Evolutionary conservation across 2,113 vertebrate species (phyloP), one percentile per base, ranked within the genome.

Genomic region (Nannobrachium achirus): DNA sequence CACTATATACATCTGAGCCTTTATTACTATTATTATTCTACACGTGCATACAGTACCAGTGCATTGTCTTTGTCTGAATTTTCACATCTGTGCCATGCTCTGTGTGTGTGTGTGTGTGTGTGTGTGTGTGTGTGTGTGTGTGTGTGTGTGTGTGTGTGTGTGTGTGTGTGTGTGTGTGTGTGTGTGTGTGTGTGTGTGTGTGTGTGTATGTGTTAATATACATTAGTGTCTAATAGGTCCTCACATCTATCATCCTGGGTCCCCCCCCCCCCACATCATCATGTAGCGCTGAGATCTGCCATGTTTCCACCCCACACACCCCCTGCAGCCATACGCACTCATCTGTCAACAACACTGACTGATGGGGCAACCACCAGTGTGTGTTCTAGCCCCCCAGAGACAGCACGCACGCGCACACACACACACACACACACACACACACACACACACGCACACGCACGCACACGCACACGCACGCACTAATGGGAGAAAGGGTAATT

Each of bases 301-400:
- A 89, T 81, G 69, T 82, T 81, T 69, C 53, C 33, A 59, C 19
- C 55, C 38, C 56, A 42, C 56, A 41, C 42, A 55, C 60, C 66
- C 81, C 75, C 79, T 48, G 51, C 33, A 13, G 65, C 16, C 42
- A 16, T 4, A 60, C 16, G 40, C 71, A 73, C 49, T 39, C 41
- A 65, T 57, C 79, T 85, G 78, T 85, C 88, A 88, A 25, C 77
- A 71, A 13, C 69, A 15, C 70, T 82, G 81, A 91, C 86, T 89
- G 88, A 91, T 91, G 84, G 76, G 83, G 67, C 49, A 33, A 57
- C 55, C 60, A 6, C 77, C 63, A n/a, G 52, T 55, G 45, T 76
- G 65, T 60, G 53, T 67, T 75, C 65, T 50, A 18, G 20, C 16
- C 45, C 44, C 79, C 76, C 81, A 41, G 57, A 66, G 72, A 33